phyloP scores from a whole-genome alignment of 1,140 invertebrate genomes.

The Sogatella furcifera region DNA sequence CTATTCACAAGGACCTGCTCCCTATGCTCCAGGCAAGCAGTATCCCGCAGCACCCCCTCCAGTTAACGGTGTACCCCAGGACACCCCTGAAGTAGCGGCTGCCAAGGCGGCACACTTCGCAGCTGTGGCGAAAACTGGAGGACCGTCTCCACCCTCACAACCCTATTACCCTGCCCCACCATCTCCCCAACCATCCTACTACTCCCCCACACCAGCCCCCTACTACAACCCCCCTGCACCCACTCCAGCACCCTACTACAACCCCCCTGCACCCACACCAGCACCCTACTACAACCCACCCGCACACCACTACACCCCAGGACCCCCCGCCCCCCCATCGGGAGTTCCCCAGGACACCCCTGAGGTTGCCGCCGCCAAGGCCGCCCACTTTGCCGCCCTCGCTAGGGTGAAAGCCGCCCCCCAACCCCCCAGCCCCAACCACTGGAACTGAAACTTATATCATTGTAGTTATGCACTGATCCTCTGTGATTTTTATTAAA shows the following conservation, averaged over 20 bases:
- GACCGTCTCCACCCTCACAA: conserved; percentile 14
- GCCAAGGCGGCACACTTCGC: conserved; percentile 25
- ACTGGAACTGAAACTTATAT: neutral
- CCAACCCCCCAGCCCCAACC: neutral
- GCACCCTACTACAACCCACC: conserved; percentile 23
- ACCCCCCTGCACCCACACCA: conserved; percentile 18
- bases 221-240: conserved; percentile 16
- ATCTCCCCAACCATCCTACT: neutral
- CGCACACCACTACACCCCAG: neutral
- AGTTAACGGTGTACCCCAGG: conserved; percentile 23
- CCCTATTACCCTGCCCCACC: conserved; percentile 24
- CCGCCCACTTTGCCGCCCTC: conserved; percentile 19
- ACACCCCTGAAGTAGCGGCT: conserved; percentile 21
- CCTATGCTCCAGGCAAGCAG: neutral
- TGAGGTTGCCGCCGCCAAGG: conserved; percentile 25
- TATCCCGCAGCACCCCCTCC: conserved; percentile 14
- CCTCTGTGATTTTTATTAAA: too few relatives aligned
- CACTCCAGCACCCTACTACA: conserved; percentile 18
- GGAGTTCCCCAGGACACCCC: conserved; percentile 19
- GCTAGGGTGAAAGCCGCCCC: neutral
- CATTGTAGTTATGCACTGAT: too few relatives aligned
- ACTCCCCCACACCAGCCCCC: conserved; percentile 13
- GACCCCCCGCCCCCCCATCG: neutral
- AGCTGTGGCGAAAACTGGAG: conserved; percentile 21
- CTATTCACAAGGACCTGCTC: neutral